Evolutionary conservation across 2,113 vertebrate species (phyloP).

Genomic region (Notarius quadriscutis): DNA sequence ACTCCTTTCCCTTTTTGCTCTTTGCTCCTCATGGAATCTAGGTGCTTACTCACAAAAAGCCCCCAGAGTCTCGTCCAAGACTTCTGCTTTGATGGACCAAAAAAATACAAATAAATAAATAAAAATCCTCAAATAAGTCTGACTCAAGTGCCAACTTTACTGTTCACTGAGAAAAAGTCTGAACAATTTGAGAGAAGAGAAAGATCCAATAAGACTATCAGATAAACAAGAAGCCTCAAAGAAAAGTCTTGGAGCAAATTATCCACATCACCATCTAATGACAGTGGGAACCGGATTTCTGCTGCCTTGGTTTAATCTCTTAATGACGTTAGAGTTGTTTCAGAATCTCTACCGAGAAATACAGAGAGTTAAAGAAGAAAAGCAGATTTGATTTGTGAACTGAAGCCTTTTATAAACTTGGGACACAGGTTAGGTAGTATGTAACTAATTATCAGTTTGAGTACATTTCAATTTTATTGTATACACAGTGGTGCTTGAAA

Average conservation of each 20-base stretch:
- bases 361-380: not conserved
- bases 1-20: conserved; percentile 35
- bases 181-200: not conserved
- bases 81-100: conserved; percentile 61
- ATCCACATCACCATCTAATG: not conserved
- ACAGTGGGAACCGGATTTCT: not conserved
- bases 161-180: conserved; percentile 24
- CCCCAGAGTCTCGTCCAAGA: conserved; percentile 54
- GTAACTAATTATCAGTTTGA: not conserved
- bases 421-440: not conserved
- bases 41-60: conserved; percentile 53
- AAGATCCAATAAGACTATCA: not conserved
- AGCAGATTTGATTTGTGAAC: not conserved
- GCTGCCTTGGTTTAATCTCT: not conserved
- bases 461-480: not conserved
- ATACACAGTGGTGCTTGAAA: too few species aligned
- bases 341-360: not conserved
- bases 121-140: conserved; percentile 50
- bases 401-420: not conserved
- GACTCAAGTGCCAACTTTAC: conserved; percentile 45
- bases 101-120: not conserved
- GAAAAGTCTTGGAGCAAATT: not conserved
- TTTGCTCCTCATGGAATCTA: conserved; percentile 37
- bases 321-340: not conserved
- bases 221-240: conserved; percentile 10